Percentiles rank a stretch among this genome's conserved stretches.
Evolutionary conservation across 2,888 invertebrate genomes (phyloP).

Genomic region (Hymenopus coronatus): DNA sequence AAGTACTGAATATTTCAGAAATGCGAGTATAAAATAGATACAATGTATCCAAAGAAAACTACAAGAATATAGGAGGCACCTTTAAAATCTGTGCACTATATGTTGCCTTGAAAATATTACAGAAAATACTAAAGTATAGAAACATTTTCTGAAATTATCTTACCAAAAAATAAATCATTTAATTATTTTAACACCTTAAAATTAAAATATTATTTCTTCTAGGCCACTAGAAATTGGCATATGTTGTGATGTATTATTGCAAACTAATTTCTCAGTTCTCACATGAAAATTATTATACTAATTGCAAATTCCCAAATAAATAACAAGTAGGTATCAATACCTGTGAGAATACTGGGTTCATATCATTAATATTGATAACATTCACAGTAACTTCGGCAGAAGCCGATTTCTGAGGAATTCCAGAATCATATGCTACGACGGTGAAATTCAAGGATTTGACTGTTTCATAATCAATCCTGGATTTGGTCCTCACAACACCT

Average conservation of each 20-base stretch:
- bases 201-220: not conserved
- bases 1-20: too few relatives aligned
- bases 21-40: too few relatives aligned
- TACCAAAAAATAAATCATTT: too few relatives aligned
- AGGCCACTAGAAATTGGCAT: not conserved
- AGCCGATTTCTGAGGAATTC: constrained; percentile 78
- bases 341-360: constrained; percentile 73
- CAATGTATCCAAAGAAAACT: too few relatives aligned
- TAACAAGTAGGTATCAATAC: constrained; percentile 41
- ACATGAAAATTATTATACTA: too few relatives aligned
- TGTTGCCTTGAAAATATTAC: not conserved
- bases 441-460: constrained; percentile 73
- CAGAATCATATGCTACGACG: constrained; percentile 80
- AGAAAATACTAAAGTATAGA: not conserved
- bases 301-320: not conserved
- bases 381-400: constrained; percentile 74
- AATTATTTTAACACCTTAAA: not conserved
- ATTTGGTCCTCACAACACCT: constrained; percentile 74
- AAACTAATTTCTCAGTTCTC: too few relatives aligned
- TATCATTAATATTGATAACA: constrained; percentile 83
- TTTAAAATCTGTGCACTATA: too few relatives aligned
- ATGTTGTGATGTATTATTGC: not conserved
- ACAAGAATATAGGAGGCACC: too few relatives aligned
- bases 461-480: constrained; percentile 81
- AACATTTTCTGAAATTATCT: not conserved